Conservation (phyloP, 1,140 invertebrate species). For the Lineus longissimus region DNA sequence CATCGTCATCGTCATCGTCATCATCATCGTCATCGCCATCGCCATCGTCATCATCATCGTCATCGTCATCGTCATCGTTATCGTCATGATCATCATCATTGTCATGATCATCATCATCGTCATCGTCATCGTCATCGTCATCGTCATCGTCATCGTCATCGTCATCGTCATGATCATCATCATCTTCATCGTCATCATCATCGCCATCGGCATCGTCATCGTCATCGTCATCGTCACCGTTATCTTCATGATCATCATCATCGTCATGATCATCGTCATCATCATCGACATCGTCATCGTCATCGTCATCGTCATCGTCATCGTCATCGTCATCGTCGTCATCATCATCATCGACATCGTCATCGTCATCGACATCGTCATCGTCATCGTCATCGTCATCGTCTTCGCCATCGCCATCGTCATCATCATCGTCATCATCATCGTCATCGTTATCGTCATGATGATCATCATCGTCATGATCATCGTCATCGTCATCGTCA, state of each 20-base stretch:
- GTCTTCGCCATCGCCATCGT: not conserved
- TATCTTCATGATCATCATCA: constrained; percentile 4
- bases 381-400: too few relatives aligned
- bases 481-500: too few relatives aligned
- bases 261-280: too few relatives aligned
- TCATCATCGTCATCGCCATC: constrained; percentile 10
- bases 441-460: constrained; percentile 7
- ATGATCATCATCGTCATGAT: too few relatives aligned
- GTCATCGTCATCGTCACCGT: constrained; percentile 9
- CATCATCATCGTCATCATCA: constrained; percentile 1
- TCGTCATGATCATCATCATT: too few relatives aligned
- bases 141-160: constrained; percentile 11
- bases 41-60: constrained; percentile 8
- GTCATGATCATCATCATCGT: constrained; percentile 5
- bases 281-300: too few relatives aligned
- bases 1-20: constrained; percentile 8
- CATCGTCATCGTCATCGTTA: constrained; percentile 9
- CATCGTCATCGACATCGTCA: not conserved
- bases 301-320: constrained; percentile 9
- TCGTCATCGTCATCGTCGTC: constrained; percentile 1
- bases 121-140: constrained; percentile 10
- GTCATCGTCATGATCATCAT: too few relatives aligned
- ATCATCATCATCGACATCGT: constrained; percentile 4
- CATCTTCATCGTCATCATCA: constrained; percentile 9
- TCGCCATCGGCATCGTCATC: constrained; percentile 8